phyloP scores from a whole-genome alignment of 2,888 invertebrate genomes.

The Uropetala carovei region DNA sequence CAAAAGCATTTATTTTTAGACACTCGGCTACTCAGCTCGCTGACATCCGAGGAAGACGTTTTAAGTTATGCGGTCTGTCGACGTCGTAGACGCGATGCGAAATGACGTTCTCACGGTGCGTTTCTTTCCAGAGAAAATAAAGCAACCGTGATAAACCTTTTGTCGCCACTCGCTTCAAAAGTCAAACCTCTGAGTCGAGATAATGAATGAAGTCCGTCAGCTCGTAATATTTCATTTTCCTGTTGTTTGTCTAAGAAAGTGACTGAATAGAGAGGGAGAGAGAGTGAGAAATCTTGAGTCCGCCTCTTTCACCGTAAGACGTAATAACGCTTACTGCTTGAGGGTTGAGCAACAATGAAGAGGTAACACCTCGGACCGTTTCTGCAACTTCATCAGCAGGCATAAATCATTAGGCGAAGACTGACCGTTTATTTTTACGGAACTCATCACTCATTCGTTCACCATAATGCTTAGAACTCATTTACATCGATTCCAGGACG shows the following conservation, averaged over 20 bases:
- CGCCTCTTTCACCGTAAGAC: not conserved
- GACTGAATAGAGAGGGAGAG: not conserved
- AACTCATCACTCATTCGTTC: not conserved
- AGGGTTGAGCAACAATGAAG: not conserved
- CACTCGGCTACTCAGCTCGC: too few species aligned
- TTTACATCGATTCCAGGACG: too few species aligned
- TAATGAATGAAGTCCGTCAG: not conserved
- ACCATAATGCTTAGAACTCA: not conserved
- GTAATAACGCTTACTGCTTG: not conserved
- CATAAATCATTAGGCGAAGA: not conserved
- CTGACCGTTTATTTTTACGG: not conserved
- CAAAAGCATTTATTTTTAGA: too few species aligned
- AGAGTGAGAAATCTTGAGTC: not conserved
- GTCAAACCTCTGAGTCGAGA: not conserved
- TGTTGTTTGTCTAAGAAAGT: not conserved
- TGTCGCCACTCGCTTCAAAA: not conserved
- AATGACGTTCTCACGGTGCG: too few species aligned
- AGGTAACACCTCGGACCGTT: not conserved
- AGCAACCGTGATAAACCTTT: not conserved
- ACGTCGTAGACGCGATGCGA: too few species aligned
- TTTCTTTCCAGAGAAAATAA: not conserved
- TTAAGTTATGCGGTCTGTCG: too few species aligned
- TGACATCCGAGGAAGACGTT: too few species aligned
- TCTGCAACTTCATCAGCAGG: not conserved
- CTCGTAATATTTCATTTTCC: not conserved